Conservation (phyloP, 2,113 vertebrate genomes). For the Pantherophis guttatus region DNA sequence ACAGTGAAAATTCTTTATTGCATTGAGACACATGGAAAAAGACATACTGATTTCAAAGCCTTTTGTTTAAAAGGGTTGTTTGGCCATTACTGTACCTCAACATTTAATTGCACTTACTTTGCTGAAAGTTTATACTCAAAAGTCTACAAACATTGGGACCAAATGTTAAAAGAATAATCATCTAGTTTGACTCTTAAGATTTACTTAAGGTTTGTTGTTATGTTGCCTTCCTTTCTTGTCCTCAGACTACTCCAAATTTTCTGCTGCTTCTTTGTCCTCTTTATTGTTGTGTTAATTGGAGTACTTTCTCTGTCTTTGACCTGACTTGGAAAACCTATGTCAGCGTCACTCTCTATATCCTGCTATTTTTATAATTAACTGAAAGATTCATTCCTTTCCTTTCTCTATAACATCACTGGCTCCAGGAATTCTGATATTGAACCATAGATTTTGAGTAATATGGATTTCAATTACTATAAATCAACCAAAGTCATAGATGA, state of each 20-base stretch:
- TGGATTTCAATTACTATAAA: not conserved
- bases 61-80: not conserved
- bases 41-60: not conserved
- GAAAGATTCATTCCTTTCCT: not conserved
- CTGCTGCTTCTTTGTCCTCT: not conserved
- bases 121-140: not conserved
- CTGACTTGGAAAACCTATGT: not conserved
- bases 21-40: not conserved
- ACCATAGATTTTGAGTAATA: not conserved
- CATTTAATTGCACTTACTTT: not conserved
- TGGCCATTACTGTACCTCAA: not conserved
- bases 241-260: not conserved
- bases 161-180: not conserved
- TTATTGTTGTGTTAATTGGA: not conserved
- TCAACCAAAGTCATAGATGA: not conserved
- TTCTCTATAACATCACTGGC: not conserved
- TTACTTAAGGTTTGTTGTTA: not conserved
- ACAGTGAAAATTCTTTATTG: not conserved
- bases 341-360: not conserved
- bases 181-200: not conserved
- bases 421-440: not conserved
- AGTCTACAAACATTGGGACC: not conserved
- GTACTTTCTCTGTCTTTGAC: not conserved
- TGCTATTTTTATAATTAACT: not conserved
- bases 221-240: not conserved